A percentile compares a stretch with the other conserved stretches of the same genome.
Conservation (phyloP, 2,797 vertebrate species). For the Streptopelia turtur region DNA sequence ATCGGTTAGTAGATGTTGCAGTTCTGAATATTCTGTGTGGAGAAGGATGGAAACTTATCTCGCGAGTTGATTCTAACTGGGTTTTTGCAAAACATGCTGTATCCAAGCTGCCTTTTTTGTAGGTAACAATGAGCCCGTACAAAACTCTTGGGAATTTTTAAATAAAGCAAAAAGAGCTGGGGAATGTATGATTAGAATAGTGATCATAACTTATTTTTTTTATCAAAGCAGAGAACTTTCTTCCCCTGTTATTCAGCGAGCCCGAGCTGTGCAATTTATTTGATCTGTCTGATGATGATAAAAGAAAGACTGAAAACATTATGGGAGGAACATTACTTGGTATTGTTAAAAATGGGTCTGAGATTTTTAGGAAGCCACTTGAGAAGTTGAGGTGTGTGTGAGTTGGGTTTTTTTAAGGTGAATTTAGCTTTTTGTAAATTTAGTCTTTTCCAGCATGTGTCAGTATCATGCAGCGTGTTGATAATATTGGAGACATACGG, state of each 20-base stretch:
- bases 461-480: background rate
- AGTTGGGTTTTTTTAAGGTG: background rate
- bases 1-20: background rate
- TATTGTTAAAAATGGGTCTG: background rate
- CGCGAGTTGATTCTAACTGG: background rate
- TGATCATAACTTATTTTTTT: background rate
- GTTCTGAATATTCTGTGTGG: background rate
- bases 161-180: background rate
- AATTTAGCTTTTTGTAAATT: background rate
- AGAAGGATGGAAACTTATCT: background rate
- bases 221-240: background rate
- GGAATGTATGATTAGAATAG: rapidly evolving
- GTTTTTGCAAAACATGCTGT: background rate
- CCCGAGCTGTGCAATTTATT: background rate
- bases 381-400: background rate
- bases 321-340: background rate
- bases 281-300: background rate
- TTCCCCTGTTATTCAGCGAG: background rate
- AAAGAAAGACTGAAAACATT: background rate
- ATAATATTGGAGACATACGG: background rate
- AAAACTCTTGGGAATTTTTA: background rate
- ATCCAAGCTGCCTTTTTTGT: background rate
- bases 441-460: background rate
- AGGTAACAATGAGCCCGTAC: background rate
- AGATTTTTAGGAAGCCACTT: background rate